These are phyloP conservation scores for Furcula furcula DNA, from an alignment of 2,888 invertebrate species.

Conservation along the genomic window DNA sequence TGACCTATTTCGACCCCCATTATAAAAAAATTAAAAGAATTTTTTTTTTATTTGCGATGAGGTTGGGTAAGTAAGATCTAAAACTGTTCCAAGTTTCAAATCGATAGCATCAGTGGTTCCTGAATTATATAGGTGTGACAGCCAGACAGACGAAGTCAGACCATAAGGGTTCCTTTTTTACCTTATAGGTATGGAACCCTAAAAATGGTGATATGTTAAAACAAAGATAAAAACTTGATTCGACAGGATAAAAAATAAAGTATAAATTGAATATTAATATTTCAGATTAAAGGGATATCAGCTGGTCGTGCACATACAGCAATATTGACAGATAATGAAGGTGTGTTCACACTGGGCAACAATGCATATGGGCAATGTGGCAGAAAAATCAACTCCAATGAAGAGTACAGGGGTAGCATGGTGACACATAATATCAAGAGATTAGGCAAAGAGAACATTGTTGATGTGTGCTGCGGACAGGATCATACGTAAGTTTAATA, in stretches of 20 bases:
- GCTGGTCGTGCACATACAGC: constrained; percentile 95
- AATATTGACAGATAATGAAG: constrained; percentile 89
- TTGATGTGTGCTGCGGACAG: constrained; percentile 91
- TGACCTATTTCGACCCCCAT: no score
- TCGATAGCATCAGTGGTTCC: no score
- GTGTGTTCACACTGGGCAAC: constrained; percentile 92
- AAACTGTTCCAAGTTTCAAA: no score
- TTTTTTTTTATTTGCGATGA: no score
- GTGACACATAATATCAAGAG: constrained; percentile 84
- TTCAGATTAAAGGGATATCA: constrained; percentile 74
- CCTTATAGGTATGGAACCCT: not conserved
- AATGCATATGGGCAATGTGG: constrained; percentile 98
- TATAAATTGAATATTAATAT: no score
- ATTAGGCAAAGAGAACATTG: constrained; percentile 83
- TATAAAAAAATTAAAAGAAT: no score
- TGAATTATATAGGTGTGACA: no score
- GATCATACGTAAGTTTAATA: constrained; percentile 93
- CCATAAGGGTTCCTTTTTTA: not conserved
- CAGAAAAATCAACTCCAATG: constrained; percentile 87
- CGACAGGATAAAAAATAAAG: no score
- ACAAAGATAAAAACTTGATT: not conserved
- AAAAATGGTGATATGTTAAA: not conserved
- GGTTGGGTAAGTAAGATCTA: no score
- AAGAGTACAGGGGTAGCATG: constrained; percentile 86
- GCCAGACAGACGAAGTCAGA: no score